Base-by-base conservation (phyloP, 1,140 invertebrate species). In the Spodoptera frugiperda region DNA sequence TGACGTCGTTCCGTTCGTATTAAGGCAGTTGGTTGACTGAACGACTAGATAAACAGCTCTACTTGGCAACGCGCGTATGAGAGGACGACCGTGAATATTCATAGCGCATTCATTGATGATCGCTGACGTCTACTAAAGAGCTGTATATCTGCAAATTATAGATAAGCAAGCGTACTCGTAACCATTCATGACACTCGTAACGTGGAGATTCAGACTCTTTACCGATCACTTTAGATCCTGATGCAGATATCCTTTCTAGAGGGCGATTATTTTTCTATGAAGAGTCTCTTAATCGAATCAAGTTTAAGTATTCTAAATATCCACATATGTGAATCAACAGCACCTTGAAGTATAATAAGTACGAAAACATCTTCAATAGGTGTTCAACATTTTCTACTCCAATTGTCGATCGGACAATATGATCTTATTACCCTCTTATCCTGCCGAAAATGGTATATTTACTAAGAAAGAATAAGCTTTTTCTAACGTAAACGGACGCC, bases 1-100 rank as follows among this genome's bases (percentile, higher is more conserved):
- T 65, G 59, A 48, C n/a, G 44, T 65, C 5, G 17, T 39, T 39
- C 10, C 21, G 10, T 21, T 49, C 63, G 63, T 25, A 49, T 67
- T 21, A 46, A 21, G 44, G 59, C 39, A 19, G 59, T n/a, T 65
- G 19, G 61, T 67, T 67, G 19, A 49, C 44, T 67, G 44, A 19
- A 25, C 63, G 17, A 9, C 44, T 67, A 67, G 63, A 67, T 67
- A 67, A 67, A 67, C 63, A 51, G n/a, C 53, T 55, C 53, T n/a
- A 15, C 15, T 15, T 19, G 15, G 33, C 19, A 39, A 19, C 53
- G 53, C 46, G 21, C 53, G 57, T 53, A 48, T 51, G 61, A 25
- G 67, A 63, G 46, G 55, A 67, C 76, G 55, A 21, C 76, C 57
- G 67, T 77, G 49, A 77, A 80, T 80, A 80, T 80, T 80, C 61